These are phyloP conservation scores for Pseudopodoces humilis DNA, from an alignment of 2,113 vertebrate species.

Conservation along the genomic window DNA sequence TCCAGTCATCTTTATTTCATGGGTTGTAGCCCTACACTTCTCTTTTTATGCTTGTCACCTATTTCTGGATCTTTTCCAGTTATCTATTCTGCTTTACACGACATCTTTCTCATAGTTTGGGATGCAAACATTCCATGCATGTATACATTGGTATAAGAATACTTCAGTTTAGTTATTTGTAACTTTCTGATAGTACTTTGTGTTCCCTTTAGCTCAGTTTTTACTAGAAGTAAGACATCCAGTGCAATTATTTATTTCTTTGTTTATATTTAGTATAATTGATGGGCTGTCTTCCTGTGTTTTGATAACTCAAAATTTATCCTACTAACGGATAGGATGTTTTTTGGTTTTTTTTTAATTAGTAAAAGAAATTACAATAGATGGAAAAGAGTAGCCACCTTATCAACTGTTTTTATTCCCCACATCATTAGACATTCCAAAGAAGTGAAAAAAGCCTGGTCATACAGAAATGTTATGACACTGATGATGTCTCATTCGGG, in stretches of 20 bases:
- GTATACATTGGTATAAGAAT: not conserved
- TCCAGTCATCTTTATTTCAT: not conserved
- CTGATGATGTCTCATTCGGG: not conserved
- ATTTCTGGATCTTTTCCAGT: not conserved
- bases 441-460: not conserved
- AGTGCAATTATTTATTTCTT: not conserved
- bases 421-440: not conserved
- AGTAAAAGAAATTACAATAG: not conserved
- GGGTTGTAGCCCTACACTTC: rapidly evolving
- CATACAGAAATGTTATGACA: rapidly evolving
- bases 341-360: not conserved
- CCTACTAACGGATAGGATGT: too few relatives aligned
- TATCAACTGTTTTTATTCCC: not conserved
- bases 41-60: not conserved
- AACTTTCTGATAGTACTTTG: not conserved
- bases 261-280: not conserved
- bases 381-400: not conserved
- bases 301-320: not conserved
- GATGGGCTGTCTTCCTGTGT: not conserved
- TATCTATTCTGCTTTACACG: not conserved
- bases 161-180: not conserved
- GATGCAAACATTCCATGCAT: not conserved
- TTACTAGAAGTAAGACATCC: not conserved
- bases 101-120: not conserved
- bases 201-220: not conserved